Evolutionary conservation across 2,113 vertebrate genomes (phyloP).

Genomic region (Anseranas semipalmata): DNA sequence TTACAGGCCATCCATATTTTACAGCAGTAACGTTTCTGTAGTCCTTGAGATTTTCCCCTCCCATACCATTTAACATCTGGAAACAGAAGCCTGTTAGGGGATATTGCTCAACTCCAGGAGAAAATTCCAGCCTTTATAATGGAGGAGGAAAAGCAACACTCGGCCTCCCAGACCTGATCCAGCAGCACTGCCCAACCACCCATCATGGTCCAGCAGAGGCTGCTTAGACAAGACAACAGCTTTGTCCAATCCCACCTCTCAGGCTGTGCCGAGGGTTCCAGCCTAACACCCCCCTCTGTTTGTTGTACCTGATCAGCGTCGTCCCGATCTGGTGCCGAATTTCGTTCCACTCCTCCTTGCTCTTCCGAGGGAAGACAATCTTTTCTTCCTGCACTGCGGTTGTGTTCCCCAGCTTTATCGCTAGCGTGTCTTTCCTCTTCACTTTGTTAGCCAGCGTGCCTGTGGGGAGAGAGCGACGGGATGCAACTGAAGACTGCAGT

Average conservation of each 20-base stretch:
- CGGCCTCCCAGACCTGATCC: not conserved
- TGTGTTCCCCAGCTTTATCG: conserved; percentile 89
- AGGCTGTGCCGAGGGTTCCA: fast-evolving
- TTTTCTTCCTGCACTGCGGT: conserved; percentile 75
- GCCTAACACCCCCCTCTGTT: not conserved
- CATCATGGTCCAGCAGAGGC: not conserved
- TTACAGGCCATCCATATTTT: not conserved
- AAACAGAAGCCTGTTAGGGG: not conserved
- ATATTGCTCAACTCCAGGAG: not conserved
- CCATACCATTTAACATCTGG: not conserved
- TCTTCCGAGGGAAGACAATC: conserved; percentile 89
- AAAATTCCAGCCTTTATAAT: not conserved
- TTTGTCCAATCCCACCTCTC: not conserved
- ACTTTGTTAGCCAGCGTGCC: conserved; percentile 92
- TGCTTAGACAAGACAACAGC: not conserved
- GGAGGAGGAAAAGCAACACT: not conserved
- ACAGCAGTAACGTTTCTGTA: not conserved
- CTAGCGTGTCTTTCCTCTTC: conserved; percentile 94
- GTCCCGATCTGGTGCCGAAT: conserved; percentile 94
- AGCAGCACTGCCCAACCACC: not conserved
- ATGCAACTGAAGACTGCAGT: not conserved
- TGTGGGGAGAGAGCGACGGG: conserved; percentile 17
- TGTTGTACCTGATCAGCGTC: conserved; percentile 86
- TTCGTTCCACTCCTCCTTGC: conserved; percentile 95
- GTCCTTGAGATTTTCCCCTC: not conserved